Percentiles rank a stretch among this genome's conserved stretches.
These are phyloP conservation scores for Agapornis roseicollis DNA, from an alignment of 2,113 vertebrate species.

Conservation along the genomic window DNA sequence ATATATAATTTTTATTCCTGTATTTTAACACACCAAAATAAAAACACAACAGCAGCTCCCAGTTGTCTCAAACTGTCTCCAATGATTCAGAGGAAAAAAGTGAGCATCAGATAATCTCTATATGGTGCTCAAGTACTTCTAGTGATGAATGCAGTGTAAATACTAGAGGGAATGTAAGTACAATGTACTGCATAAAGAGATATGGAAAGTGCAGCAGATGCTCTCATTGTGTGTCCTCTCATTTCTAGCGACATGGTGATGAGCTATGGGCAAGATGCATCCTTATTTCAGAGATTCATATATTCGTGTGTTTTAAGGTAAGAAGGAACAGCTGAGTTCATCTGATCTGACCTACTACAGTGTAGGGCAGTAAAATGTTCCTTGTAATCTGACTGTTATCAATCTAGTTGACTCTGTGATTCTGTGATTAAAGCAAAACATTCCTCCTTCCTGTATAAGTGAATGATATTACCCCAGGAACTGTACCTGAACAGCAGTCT, in stretches of 20 bases:
- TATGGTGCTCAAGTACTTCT: background rate
- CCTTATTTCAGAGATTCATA: background rate
- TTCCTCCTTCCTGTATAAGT: background rate
- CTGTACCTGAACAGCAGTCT: background rate
- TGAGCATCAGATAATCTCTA: background rate
- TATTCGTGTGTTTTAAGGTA: background rate
- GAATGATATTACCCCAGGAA: background rate
- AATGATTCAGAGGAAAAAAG: background rate
- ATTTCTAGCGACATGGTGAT: background rate
- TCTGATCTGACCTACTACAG: background rate
- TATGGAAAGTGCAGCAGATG: background rate
- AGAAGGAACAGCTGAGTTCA: background rate
- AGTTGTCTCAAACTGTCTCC: background rate
- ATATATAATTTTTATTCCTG: background rate
- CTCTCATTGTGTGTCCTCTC: background rate
- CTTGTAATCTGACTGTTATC: background rate
- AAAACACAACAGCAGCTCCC: background rate
- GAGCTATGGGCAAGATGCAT: background rate
- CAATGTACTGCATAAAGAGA: background rate
- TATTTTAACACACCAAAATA: background rate
- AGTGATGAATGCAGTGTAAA: background rate
- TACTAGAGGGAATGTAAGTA: background rate
- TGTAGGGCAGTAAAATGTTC: background rate
- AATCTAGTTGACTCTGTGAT: background rate
- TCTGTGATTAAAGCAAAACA: background rate